phyloP scores from a whole-genome alignment of 1,140 invertebrate genomes.

The Brachionus calyciflorus region DNA sequence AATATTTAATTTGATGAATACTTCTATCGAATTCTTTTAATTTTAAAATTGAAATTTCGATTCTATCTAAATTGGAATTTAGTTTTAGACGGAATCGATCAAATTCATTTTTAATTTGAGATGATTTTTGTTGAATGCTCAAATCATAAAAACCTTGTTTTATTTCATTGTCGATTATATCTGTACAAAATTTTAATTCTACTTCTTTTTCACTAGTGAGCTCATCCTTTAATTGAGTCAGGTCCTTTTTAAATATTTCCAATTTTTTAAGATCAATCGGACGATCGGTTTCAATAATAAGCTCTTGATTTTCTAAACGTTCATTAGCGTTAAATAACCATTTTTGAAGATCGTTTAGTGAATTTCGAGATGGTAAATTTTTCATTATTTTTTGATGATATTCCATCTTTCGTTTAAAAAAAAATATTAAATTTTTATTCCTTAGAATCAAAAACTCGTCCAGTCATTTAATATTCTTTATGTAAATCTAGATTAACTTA shows the following conservation, averaged over 20 bases:
- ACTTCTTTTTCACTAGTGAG: constrained; percentile 2
- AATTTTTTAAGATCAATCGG: not conserved
- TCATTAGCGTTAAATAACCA: not conserved
- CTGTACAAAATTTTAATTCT: not conserved
- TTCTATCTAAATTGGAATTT: not conserved
- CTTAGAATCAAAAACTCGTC: not conserved
- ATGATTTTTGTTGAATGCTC: not conserved
- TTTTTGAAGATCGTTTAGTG: not conserved
- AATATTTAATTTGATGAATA: not conserved
- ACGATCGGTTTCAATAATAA: not conserved
- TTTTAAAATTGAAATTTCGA: not conserved
- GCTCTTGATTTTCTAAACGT: not conserved
- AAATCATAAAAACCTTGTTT: constrained; percentile 39
- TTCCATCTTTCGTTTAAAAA: not conserved
- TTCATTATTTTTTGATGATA: constrained; percentile 36
- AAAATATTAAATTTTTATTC: not conserved
- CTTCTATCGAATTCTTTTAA: not conserved
- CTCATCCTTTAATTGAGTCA: not conserved
- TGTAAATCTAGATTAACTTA: too few relatives aligned
- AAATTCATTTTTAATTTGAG: not conserved
- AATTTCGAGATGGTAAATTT: constrained; percentile 28
- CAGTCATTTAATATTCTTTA: too few relatives aligned
- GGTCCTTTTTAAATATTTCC: not conserved
- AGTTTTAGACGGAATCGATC: not conserved
- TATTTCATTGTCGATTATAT: constrained; percentile 11